phyloP scores from a whole-genome alignment of 2,113 vertebrate species.

The Empidonax traillii region DNA sequence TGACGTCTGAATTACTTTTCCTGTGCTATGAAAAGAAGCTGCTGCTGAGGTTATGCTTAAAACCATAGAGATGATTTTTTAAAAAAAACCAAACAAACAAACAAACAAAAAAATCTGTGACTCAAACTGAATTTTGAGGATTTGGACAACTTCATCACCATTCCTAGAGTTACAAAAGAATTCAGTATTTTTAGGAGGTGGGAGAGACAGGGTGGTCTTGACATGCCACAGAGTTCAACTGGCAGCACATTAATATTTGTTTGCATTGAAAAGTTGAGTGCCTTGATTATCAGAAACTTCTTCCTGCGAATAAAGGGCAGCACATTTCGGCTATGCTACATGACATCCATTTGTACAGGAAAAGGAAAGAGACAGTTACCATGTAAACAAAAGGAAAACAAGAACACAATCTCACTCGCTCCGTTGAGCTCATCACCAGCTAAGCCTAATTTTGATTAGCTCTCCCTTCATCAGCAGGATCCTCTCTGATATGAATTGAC shows the following conservation, averaged over 20 bases:
- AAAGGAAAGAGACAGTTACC: conserved; percentile 23
- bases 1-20: background rate
- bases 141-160: background rate
- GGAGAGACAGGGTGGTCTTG: background rate
- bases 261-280: background rate
- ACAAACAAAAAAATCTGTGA: background rate
- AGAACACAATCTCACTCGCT: background rate
- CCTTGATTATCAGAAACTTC: conserved; percentile 8
- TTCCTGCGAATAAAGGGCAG: conserved; percentile 14
- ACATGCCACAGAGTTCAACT: background rate
- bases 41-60: background rate
- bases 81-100: too few species aligned
- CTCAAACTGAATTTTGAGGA: background rate
- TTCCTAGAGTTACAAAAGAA: background rate
- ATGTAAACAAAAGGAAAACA: conserved; percentile 66
- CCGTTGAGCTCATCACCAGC: conserved; percentile 33
- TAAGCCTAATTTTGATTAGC: conserved; percentile 13
- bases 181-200: background rate
- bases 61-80: background rate
- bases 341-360: background rate
- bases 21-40: background rate
- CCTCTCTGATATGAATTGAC: background rate
- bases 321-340: background rate
- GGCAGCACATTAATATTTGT: background rate
- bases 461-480: conserved; percentile 5